Evolutionary conservation across 2,888 invertebrate genomes (phyloP), one percentile per base, ranked within the genome.

Genomic region (Willowsia nigromaculata): DNA sequence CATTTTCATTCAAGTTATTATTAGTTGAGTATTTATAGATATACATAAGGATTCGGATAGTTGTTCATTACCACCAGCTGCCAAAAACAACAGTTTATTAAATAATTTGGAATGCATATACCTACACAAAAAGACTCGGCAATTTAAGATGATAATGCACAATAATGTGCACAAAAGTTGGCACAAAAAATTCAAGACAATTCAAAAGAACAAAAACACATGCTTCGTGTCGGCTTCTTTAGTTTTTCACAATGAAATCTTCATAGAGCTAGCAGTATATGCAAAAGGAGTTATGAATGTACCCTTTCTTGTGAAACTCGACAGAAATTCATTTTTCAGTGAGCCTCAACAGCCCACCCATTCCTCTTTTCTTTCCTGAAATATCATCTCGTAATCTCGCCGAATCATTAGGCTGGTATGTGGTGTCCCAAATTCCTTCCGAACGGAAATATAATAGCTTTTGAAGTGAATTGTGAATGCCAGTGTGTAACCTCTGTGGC

Each of bases 1-100:
- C 85, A 85, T 85, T 85, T 78, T 85, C 78, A 85, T 85, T 85
- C 85, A 33, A 62, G 9, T 74, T 74, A 71, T 53, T 71, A 56
- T 56, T 71, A 71, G 30, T 33, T 59, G 27, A 13, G 27, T 59
- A 27, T 59, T 59, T 59, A 22, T 18, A 53, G 18, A 13, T 18
- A 5, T 18, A 53, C 18, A 53, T 53, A 53, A 18, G n/a, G 18
- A 1, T 22, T 18, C 6, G 2, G 22, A 18, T 18, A 18, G 53
- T 27, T 59, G 59, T 59, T 59, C 59, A 27, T 59, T 59, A 27
- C 59, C 2, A 59, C 59, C 13, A 27, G 13, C 59, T 13, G 59
- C 59, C 25, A 59, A 59, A 27, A 59, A 59, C 59, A 59, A 59
- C 59, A 59, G 59, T 18, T 25, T 59, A 59, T 59, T 43, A 11